Percentiles rank a stretch among this genome's conserved stretches.
Evolutionary conservation across 2,113 vertebrate genomes (phyloP).

Genomic region (Psammodynastes pulverulentus): DNA sequence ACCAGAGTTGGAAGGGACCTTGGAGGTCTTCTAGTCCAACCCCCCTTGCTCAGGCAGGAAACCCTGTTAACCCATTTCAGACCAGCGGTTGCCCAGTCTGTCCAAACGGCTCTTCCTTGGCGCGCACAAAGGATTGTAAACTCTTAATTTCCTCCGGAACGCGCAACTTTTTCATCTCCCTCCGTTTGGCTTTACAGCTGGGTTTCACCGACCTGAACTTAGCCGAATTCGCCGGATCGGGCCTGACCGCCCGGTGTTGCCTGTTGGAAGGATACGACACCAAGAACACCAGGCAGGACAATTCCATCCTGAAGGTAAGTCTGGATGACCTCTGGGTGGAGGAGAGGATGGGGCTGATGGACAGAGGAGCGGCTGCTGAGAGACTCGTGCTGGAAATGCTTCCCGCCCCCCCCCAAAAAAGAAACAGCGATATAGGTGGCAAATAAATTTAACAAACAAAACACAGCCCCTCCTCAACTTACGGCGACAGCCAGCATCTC

Average conservation of each 20-base stretch:
- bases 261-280: slow-evolving; percentile 98
- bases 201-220: slow-evolving; percentile 97
- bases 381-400: neutral
- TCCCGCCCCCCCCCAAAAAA: too few species aligned
- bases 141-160: neutral
- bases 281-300: slow-evolving; percentile 97
- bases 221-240: slow-evolving; percentile 96
- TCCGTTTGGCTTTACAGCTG: slow-evolving; percentile 73
- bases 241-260: slow-evolving; percentile 92
- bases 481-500: too few species aligned
- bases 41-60: too few species aligned
- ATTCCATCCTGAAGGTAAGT: slow-evolving; percentile 94
- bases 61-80: too few species aligned
- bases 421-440: too few species aligned
- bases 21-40: too few species aligned
- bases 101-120: neutral
- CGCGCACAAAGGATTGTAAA: neutral
- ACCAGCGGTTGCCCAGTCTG: too few species aligned
- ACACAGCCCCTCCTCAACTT: too few species aligned
- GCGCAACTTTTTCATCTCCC: neutral
- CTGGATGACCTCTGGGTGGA: neutral
- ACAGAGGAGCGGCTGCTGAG: neutral
- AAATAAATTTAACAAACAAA: too few species aligned
- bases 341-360: neutral
- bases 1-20: too few species aligned